phyloP scores from a whole-genome alignment of 1,140 invertebrate genomes.

The Pogonomyrmex californicus region DNA sequence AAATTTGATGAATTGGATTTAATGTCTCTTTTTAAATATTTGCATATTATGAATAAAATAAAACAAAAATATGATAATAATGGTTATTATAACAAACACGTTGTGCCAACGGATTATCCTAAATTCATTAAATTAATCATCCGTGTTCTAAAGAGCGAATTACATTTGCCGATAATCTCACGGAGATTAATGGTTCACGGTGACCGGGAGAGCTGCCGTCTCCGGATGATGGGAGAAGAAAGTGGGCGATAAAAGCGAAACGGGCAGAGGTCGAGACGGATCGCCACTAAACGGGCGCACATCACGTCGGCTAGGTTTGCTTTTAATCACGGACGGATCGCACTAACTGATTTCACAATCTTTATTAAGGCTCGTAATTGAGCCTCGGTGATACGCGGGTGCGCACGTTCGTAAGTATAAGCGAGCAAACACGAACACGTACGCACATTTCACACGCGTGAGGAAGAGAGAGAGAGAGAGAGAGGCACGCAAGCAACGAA shows the following conservation, averaged over 20 bases:
- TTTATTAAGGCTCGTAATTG: conserved; percentile 69
- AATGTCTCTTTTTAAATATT: neutral
- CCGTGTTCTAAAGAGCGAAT: conserved; percentile 40
- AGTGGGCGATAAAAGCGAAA: conserved; percentile 45
- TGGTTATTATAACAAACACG: neutral
- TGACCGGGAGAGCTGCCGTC: conserved; percentile 24
- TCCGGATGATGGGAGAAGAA: conserved; percentile 35
- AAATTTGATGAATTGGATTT: neutral
- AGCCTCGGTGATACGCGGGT: conserved; percentile 10
- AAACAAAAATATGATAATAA: neutral
- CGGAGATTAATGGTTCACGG: conserved; percentile 44
- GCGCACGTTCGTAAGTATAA: conserved; percentile 38
- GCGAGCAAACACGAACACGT: conserved; percentile 3
- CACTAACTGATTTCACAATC: conserved; percentile 75
- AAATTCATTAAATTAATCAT: conserved; percentile 53
- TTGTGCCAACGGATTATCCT: conserved; percentile 21
- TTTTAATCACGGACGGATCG: conserved; percentile 74
- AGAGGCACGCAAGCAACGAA: conserved; percentile 22
- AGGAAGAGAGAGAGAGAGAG: neutral
- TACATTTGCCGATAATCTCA: conserved; percentile 55
- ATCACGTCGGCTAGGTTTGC: conserved; percentile 52
- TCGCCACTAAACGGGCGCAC: conserved; percentile 44
- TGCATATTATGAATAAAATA: neutral
- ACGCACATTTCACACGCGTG: conserved; percentile 12
- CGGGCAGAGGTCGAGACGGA: conserved; percentile 18